These are phyloP conservation scores for Eudasyphora cyanicolor DNA, from an alignment of 2,888 invertebrate species.

Conservation along the genomic window DNA sequence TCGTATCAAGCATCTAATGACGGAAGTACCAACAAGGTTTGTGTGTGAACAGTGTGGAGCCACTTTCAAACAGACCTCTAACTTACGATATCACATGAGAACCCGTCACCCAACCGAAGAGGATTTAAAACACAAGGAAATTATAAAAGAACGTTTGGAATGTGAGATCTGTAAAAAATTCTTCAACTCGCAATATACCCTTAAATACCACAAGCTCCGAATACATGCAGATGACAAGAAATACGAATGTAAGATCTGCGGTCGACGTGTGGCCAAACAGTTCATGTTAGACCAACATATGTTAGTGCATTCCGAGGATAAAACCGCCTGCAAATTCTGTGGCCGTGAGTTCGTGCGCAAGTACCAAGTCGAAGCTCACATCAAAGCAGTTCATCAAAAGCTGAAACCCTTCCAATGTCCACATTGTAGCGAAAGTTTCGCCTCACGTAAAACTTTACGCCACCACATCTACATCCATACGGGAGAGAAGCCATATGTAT, in stretches of 20 bases:
- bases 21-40: constrained; percentile 68
- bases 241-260: constrained; percentile 74
- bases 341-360: constrained; percentile 73
- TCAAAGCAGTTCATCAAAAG: constrained; percentile 75
- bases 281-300: constrained; percentile 76
- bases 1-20: constrained; percentile 73
- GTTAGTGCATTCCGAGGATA: constrained; percentile 74
- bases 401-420: constrained; percentile 74
- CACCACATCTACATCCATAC: constrained; percentile 78
- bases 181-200: constrained; percentile 75
- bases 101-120: constrained; percentile 74
- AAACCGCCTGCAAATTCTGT: constrained; percentile 75
- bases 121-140: constrained; percentile 69
- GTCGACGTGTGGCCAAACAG: constrained; percentile 74
- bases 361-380: constrained; percentile 75
- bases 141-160: constrained; percentile 68
- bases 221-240: constrained; percentile 70
- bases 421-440: constrained; percentile 74
- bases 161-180: constrained; percentile 73
- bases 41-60: constrained; percentile 77
- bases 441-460: constrained; percentile 73
- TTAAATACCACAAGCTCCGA: constrained; percentile 74
- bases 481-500: constrained; percentile 78
- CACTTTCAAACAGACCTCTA: constrained; percentile 76
- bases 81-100: constrained; percentile 75